Base-by-base conservation (phyloP, 1,140 invertebrate genomes). In the Apis laboriosa region DNA sequence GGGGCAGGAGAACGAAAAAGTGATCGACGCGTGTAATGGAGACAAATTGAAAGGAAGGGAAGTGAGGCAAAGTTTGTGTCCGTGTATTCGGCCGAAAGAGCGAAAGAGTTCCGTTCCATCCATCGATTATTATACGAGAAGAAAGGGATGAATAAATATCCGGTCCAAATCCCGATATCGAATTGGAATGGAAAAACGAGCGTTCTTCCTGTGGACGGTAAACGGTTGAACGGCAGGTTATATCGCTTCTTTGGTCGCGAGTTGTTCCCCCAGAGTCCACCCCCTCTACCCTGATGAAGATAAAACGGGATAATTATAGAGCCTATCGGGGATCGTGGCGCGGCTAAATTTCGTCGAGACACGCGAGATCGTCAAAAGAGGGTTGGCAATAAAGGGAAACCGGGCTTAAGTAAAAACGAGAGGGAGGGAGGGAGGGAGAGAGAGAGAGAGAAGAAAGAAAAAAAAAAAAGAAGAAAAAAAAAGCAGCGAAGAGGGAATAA, bases 231-330 rank as follows among this genome's bases (percentile, higher is more conserved):
- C 72, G 86, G 21, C 28, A 1, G 73, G 73, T 84, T 85, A 86
- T 88, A 86, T 83, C 87, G 86, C 76, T 76, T 80, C 80, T 71
- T 82, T 84, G 87, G 76, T 77, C 83, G 84, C 86, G 83, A 88
- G 81, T 88, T 72, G 79, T 77, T 71, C 73, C 79, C 82, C 61
- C 72, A 75, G 68, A 84, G 77, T 34, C 79, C 80, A 77, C 76
- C 74, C 74, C 24, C 74, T 13, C 77, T 43, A 7, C 5, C 85
- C 89, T 92, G 92, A 93, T 93, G 92, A 93, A 93, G 93, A 93
- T 94, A 93, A 93, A 93, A 93, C 91, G 90, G 92, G 90, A 93
- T 94, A 94, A 94, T 94, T 94, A 93, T 93, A 93, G 92, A 92
- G 92, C 91, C 91, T 93, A 93, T 93, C 92, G 90, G 90, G 78